These are phyloP conservation scores for Tupaia tana DNA, from an alignment of 2,113 vertebrate species.

Conservation along the genomic window DNA sequence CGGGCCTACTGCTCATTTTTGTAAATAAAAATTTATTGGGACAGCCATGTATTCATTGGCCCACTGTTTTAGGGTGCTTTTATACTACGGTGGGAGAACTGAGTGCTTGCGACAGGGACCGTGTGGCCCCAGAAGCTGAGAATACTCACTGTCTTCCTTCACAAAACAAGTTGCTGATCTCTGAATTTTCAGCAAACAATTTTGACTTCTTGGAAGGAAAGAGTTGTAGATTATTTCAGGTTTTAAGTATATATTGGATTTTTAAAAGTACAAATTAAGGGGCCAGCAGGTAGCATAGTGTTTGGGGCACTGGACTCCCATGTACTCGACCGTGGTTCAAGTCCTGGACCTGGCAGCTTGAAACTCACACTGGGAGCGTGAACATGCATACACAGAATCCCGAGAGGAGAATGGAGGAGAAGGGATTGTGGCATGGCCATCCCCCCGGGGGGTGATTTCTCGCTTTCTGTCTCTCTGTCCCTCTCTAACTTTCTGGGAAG, in stretches of 20 bases:
- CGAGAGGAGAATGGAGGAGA: no score
- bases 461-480: no score
- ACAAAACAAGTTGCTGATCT: background rate
- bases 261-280: slow-evolving; percentile 47
- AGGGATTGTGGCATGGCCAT: no score
- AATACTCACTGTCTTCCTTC: background rate
- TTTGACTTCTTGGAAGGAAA: slow-evolving; percentile 44
- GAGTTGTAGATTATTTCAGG: background rate
- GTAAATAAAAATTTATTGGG: slow-evolving; percentile 49
- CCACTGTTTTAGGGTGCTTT: background rate
- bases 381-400: no score
- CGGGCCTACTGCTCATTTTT: background rate
- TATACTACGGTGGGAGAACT: background rate
- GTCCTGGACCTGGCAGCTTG: no score
- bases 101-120: background rate
- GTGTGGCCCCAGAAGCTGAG: background rate
- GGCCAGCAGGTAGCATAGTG: no score
- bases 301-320: no score
- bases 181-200: slow-evolving; percentile 22
- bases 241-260: background rate
- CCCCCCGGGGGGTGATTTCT: no score
- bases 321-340: no score
- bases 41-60: background rate
- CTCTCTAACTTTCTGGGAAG: no score
- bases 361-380: no score